phyloP scores from a whole-genome alignment of 2,888 invertebrate species.

The Spodoptera littoralis region DNA sequence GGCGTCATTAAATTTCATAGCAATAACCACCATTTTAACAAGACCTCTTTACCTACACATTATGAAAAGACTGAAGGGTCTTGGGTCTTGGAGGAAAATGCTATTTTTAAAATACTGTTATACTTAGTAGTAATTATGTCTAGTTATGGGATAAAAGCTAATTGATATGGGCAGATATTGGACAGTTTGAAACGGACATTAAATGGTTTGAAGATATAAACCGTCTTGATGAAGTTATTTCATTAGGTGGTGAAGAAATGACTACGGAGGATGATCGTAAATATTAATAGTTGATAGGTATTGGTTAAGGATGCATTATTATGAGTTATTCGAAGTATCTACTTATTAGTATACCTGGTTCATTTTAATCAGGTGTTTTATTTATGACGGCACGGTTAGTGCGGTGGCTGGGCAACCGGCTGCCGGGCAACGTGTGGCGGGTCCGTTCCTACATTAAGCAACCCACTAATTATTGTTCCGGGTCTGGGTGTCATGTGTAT shows the following conservation, averaged over 20 bases:
- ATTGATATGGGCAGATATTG: conserved; percentile 51
- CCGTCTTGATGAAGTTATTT: conserved; percentile 37
- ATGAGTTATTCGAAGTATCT: conserved; percentile 1
- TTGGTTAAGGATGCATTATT: background rate
- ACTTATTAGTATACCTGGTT: background rate
- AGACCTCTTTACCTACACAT: conserved; percentile 44
- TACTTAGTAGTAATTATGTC: conserved; percentile 61
- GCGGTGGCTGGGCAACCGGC: too few relatives aligned
- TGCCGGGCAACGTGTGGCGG: too few relatives aligned
- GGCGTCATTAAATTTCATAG: conserved; percentile 69
- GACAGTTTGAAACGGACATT: conserved; percentile 30
- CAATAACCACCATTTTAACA: conserved; percentile 54
- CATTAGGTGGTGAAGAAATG: background rate
- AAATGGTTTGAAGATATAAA: conserved; percentile 24
- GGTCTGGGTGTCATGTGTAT: too few relatives aligned
- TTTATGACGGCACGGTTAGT: too few relatives aligned
- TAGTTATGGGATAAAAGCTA: conserved; percentile 59
- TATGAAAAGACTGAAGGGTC: conserved; percentile 38
- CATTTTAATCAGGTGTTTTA: background rate
- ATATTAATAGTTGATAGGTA: background rate
- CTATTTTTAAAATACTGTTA: conserved; percentile 66
- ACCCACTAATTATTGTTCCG: too few relatives aligned
- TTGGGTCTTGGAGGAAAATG: conserved; percentile 54
- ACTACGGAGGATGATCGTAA: conserved; percentile 5
- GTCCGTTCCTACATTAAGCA: too few relatives aligned